Conservation (phyloP, 2,113 vertebrate genomes). For the Microcebus lehilahytsara region DNA sequence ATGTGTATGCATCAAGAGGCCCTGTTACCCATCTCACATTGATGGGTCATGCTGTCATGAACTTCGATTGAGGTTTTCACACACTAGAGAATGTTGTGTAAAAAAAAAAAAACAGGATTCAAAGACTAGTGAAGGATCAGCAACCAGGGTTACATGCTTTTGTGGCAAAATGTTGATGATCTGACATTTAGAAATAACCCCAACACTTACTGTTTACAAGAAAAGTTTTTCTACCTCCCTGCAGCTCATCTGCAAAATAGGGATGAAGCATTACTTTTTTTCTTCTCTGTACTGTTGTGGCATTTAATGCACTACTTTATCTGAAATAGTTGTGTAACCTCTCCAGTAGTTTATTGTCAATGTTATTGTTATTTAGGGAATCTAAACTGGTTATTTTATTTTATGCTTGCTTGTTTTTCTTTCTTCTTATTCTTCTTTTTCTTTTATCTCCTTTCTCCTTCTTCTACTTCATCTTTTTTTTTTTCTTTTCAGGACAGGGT, state of each 20-base stretch:
- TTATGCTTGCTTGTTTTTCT: not conserved
- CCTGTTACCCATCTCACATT: not conserved
- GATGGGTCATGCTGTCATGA: not conserved
- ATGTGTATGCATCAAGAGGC: not conserved
- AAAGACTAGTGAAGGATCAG: not conserved
- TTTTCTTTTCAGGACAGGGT: no score
- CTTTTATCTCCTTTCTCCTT: no score
- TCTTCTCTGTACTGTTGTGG: not conserved
- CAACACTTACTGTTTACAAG: not conserved
- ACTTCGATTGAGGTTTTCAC: not conserved
- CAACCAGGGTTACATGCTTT: not conserved
- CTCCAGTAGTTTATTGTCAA: not conserved
- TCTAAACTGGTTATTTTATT: not conserved
- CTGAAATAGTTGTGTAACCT: not conserved
- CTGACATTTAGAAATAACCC: slow-evolving; percentile 11
- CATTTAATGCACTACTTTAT: not conserved
- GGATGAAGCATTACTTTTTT: not conserved
- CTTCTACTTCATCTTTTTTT: not conserved
- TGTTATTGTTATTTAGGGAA: not conserved
- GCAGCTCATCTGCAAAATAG: slow-evolving; percentile 32
- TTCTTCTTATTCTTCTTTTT: no score
- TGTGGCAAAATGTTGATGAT: not conserved
- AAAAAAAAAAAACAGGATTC: not conserved
- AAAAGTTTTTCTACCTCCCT: not conserved
- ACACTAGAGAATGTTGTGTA: not conserved